Percentiles rank a stretch among this genome's conserved stretches.
These are phyloP conservation scores for Mystacornis crossleyi DNA, from an alignment of 2,113 vertebrate genomes.

Conservation along the genomic window DNA sequence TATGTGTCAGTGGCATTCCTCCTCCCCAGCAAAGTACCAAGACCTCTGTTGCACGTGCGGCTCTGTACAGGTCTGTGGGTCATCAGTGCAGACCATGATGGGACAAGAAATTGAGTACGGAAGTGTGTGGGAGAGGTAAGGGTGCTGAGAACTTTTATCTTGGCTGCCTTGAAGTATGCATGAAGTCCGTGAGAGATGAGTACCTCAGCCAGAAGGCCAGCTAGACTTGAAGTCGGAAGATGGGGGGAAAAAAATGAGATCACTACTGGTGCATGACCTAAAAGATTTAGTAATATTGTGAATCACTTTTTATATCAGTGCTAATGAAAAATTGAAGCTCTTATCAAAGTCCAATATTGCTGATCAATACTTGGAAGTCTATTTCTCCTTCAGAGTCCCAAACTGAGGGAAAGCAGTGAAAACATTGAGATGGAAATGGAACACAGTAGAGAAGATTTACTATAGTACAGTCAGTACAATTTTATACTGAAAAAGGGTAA, in stretches of 20 bases:
- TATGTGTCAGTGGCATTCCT: background rate
- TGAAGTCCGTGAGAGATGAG: background rate
- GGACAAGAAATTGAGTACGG: background rate
- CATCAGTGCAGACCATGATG: background rate
- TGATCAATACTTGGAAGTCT: background rate
- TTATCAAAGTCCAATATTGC: background rate
- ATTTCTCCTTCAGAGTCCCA: background rate
- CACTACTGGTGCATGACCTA: background rate
- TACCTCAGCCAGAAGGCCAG: background rate
- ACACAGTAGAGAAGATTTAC: background rate
- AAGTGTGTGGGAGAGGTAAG: background rate
- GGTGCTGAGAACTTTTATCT: background rate
- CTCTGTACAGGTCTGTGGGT: background rate
- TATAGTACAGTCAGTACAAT: background rate
- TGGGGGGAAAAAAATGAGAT: background rate
- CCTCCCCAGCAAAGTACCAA: background rate
- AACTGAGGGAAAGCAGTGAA: background rate
- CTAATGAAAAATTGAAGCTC: background rate
- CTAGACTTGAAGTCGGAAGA: background rate
- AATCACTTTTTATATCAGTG: background rate
- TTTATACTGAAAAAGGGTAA: background rate
- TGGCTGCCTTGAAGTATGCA: background rate
- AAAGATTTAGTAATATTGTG: background rate
- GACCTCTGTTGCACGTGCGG: background rate
- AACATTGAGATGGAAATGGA: background rate